Evolutionary conservation across 1,140 invertebrate species (phyloP).

Genomic region (Theocolax elegans): DNA sequence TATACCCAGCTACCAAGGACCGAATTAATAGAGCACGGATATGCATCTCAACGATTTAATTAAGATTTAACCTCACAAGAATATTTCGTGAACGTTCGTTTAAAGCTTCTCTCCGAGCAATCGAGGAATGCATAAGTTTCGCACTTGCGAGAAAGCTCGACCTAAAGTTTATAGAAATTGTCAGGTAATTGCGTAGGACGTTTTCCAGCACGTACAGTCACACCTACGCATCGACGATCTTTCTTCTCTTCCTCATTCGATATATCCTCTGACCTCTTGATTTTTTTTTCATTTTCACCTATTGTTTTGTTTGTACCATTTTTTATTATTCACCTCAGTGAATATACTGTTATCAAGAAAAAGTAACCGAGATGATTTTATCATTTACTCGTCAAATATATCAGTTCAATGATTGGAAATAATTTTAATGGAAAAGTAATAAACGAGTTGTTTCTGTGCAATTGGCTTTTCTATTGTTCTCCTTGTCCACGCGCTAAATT

Average conservation of each 20-base stretch:
- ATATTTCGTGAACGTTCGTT: neutral
- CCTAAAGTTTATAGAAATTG: too few relatives aligned
- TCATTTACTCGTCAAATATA: too few relatives aligned
- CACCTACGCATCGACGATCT: conserved; percentile 8
- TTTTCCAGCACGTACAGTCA: neutral
- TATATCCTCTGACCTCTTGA: neutral
- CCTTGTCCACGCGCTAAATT: too few relatives aligned
- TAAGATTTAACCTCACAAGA: neutral
- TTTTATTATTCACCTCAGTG: neutral
- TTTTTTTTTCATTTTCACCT: neutral
- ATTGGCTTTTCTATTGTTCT: too few relatives aligned
- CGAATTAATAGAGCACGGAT: too few relatives aligned
- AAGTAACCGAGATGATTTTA: too few relatives aligned
- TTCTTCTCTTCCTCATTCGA: conserved; percentile 1
- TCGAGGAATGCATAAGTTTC: neutral
- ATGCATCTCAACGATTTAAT: conserved; percentile 21
- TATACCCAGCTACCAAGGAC: too few relatives aligned
- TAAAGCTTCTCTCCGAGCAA: neutral
- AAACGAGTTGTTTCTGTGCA: too few relatives aligned
- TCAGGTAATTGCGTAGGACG: conserved; percentile 9
- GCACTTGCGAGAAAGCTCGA: too few relatives aligned
- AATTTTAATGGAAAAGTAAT: too few relatives aligned
- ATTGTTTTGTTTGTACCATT: neutral
- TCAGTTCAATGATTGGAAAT: too few relatives aligned
- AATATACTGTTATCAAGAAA: too few relatives aligned